Evolutionary conservation across 2,888 invertebrate species (phyloP).

Genomic region (Labia minor): DNA sequence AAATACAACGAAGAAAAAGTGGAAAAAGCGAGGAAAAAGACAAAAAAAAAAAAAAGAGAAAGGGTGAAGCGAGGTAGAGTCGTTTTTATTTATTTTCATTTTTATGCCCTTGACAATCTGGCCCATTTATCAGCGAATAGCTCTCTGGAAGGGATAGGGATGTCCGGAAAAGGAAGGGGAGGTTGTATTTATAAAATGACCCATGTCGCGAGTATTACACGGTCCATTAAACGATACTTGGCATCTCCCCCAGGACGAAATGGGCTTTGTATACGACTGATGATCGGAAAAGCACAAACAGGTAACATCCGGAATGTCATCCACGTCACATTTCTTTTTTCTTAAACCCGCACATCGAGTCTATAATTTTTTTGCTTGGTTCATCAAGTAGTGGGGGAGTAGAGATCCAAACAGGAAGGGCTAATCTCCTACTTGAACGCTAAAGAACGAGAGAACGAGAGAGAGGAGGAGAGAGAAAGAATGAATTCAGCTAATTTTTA

Average conservation of each 20-base stretch:
- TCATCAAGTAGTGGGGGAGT: no score
- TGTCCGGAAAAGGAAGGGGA: no score
- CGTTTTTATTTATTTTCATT: conserved; percentile 13
- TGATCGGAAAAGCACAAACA: not conserved
- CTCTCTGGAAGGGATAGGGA: not conserved
- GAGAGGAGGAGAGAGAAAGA: not conserved
- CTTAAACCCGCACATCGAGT: no score
- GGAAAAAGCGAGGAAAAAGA: no score
- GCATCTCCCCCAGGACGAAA: no score
- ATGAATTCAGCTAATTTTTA: not conserved
- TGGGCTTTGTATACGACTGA: not conserved
- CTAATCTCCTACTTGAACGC: no score
- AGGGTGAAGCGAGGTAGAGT: not conserved
- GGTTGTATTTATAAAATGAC: not conserved
- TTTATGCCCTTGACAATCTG: conserved; percentile 7
- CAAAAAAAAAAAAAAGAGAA: no score
- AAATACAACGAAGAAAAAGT: no score
- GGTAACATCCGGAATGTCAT: conserved; percentile 5
- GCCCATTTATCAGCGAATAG: not conserved
- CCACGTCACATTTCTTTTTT: not conserved
- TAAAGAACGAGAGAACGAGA: no score
- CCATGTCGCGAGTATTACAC: not conserved
- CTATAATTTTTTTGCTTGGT: not conserved
- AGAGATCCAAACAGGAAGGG: no score
- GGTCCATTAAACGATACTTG: not conserved